Evolutionary conservation across 2,797 vertebrate genomes (phyloP), one percentile per base, ranked within the genome.

Genomic region (Arvicola amphibius): DNA sequence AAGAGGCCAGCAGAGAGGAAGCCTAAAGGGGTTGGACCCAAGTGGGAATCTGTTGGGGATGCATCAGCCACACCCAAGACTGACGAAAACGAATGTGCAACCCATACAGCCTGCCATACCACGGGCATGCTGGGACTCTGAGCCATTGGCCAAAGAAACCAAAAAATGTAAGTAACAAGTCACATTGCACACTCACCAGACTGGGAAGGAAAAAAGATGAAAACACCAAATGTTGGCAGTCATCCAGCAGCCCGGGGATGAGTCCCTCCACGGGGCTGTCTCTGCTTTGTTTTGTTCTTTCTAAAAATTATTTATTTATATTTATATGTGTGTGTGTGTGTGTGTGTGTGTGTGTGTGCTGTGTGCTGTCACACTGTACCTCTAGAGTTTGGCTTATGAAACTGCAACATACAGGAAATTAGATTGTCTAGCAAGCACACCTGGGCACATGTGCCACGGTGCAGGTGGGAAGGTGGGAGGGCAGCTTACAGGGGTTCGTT

Each of bases 21-120:
- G 37, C 1, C 12, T 12, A 43, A 65, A 13, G 51, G 46, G 3
- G 21, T 2, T 40, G 21, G 25, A 17, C 8, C 1, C 23, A 48
- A 48, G 12, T 56, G 6, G 73, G 53, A 25, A 51, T 40, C 1
- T 88, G 29, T 73, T 32, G 2, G 25, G 5, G 67, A 13, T 43
- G 17, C 6, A 53, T 77, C 80, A 37, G 34, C 46, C 23, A 21
- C 6, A 37, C 53, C 76, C 69, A 63, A 81, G 43, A 56, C 2
- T 19, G 48, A 76, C 12, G n/a, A 74, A 51, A 11, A 74, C 3
- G 6, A 56, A 21, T 4, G 5, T 59, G 1, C 3, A 7, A 16
- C 4, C 12, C 40, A 25, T 8, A 21, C 0, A 48, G 77, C 65
- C 9, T 17, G 1, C 29, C 2, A 0, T 0, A 11, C 27, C 2